These are phyloP conservation scores for Myotis planiceps DNA, from an alignment of 2,797 vertebrate genomes.

Conservation along the genomic window DNA sequence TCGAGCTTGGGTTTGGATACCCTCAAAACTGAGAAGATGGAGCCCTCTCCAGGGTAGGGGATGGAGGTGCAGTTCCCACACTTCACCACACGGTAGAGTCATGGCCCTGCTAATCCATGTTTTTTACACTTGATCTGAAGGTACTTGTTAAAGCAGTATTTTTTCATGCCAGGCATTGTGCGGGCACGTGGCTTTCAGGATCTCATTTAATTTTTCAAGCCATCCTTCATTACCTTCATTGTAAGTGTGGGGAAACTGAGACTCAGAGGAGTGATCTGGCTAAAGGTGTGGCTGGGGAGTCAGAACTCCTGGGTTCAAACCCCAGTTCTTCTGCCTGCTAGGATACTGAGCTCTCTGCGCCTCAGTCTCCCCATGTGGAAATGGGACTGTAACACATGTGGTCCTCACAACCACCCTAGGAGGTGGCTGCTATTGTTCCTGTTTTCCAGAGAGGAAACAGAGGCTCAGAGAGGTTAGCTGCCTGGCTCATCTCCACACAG, in stretches of 20 bases:
- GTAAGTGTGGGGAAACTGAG: background rate
- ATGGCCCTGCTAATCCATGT: background rate
- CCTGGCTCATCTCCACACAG: background rate
- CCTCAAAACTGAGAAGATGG: too few relatives aligned
- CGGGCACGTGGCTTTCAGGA: background rate
- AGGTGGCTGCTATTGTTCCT: background rate
- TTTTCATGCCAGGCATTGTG: background rate
- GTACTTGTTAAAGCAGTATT: background rate
- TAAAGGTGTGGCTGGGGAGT: background rate
- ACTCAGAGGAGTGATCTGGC: background rate
- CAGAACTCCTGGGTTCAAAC: background rate
- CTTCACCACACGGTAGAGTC: background rate
- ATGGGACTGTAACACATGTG: background rate
- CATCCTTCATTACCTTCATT: background rate
- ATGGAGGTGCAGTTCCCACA: background rate
- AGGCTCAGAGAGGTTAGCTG: background rate
- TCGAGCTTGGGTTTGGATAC: background rate
- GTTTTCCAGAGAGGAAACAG: background rate
- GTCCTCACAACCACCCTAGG: background rate
- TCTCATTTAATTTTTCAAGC: background rate
- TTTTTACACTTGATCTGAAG: fast-evolving
- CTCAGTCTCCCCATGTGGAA: background rate
- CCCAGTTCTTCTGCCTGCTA: background rate
- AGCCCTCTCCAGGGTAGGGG: fast-evolving
- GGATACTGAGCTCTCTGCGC: background rate